These are phyloP conservation scores for Pseudeuparius sepicola DNA, from an alignment of 2,888 invertebrate species.

Conservation along the genomic window DNA sequence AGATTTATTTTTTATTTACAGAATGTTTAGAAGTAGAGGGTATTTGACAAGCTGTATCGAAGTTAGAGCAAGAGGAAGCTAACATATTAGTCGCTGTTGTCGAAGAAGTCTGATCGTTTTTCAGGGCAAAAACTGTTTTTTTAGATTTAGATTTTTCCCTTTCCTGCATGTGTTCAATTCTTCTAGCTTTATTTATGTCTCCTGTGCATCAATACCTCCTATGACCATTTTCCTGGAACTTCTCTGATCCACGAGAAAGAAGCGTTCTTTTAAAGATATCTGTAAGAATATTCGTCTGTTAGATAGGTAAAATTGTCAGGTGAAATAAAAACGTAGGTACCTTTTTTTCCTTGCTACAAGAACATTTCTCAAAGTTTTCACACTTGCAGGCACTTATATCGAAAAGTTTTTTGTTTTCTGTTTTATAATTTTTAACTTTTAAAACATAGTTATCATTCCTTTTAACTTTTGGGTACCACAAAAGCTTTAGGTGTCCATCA, in stretches of 20 bases:
- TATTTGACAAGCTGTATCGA: slow-evolving; percentile 2
- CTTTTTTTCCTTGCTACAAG: slow-evolving; percentile 12
- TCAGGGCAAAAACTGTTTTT: slow-evolving; percentile 4
- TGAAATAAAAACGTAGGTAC: slow-evolving; percentile 6
- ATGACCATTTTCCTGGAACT: slow-evolving; percentile 1
- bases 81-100: slow-evolving; percentile 2
- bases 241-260: slow-evolving; percentile 1
- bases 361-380: slow-evolving; percentile 7
- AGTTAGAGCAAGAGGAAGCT: background rate
- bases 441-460: slow-evolving; percentile 8
- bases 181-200: slow-evolving; percentile 3
- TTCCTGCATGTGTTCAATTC: slow-evolving; percentile 6
- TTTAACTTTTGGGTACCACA: slow-evolving; percentile 10
- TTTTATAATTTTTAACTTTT: slow-evolving; percentile 9
- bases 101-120: no score
- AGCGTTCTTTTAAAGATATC: slow-evolving; percentile 5
- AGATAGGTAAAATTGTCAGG: slow-evolving; percentile 7
- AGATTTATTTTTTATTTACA: no score
- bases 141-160: slow-evolving; percentile 4
- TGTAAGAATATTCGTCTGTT: slow-evolving; percentile 8
- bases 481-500: slow-evolving; percentile 10
- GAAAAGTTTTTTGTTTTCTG: slow-evolving; percentile 4
- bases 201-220: slow-evolving; percentile 1
- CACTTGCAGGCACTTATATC: slow-evolving; percentile 8
- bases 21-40: slow-evolving; percentile 2